Evolutionary conservation across 1,140 invertebrate species (phyloP), one percentile per base, ranked within the genome.

Genomic region (Brachionus rubens): DNA sequence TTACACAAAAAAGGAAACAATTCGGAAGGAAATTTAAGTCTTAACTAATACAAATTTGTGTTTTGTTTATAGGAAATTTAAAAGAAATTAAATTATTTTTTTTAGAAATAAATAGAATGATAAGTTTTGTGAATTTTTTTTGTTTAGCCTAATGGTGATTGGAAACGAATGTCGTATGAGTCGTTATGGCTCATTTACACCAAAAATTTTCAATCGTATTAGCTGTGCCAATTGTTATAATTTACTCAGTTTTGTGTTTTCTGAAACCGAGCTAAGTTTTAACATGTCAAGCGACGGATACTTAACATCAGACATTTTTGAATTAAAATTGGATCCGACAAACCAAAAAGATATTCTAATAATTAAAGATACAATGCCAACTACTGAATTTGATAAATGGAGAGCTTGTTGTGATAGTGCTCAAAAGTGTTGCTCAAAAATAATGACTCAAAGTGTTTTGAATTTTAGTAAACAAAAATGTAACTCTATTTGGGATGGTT

Each of bases 401-500:
- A 26, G 28, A 41, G 46, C 43, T 41, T 72, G 68, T 26, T 72
- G 68, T 72, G 46, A 72, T 12, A 36, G 36, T 14, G 68, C 68
- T 12, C 7, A 54, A 21, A 10, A 36, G 3, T 72, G 68, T 24
- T 72, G 68, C 12, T 48, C 43, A 3, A 14, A 72, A 36, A 14
- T 50, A 40, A 72, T 72, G 68, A 26, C 21, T 1, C 19, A 48
- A 1, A 70, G 65, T 16, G 2, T 1, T 10, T 10, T 12, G 19
- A 54, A 36, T 5, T 30, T 0, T 36, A 36, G 24, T 50, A 16
- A 1, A 21, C 46, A 30, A 56, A 56, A 24, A 10, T 72, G 68
- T 50, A 7, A 26, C 9, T 41, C 68, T 10, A 72, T 72, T 33
- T 72, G 68, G 68, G 68, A 72, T 24, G 68, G 68, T n/a, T 72